Percentiles rank a stretch among this genome's conserved stretches.
phyloP scores from a whole-genome alignment of 1,140 invertebrate genomes.

The Calliphora vicina region DNA sequence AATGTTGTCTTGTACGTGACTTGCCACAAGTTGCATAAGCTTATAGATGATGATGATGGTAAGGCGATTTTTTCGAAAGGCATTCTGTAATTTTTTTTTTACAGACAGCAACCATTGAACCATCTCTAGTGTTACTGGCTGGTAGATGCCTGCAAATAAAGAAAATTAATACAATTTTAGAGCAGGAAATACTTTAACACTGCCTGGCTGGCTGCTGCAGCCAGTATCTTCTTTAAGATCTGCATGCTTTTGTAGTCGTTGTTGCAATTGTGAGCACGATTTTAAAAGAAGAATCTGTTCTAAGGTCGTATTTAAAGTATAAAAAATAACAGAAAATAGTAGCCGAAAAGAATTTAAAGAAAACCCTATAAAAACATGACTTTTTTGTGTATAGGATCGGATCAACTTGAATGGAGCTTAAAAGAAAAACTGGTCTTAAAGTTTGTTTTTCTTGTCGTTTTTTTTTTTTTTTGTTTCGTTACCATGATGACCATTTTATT shows the following conservation, averaged over 20 bases:
- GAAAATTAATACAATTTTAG: neutral
- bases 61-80: conserved; percentile 3
- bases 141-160: neutral
- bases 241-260: neutral
- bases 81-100: neutral
- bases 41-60: neutral
- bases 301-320: neutral
- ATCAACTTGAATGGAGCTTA: neutral
- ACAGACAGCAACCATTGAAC: neutral
- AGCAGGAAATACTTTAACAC: neutral
- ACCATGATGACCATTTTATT: neutral
- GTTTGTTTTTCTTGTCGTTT: neutral
- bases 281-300: neutral
- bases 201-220: too few species aligned
- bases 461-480: neutral
- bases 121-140: neutral
- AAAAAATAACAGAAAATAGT: neutral
- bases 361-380: neutral
- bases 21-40: conserved; percentile 29
- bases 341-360: neutral
- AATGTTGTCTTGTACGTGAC: conserved; percentile 30
- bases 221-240: neutral
- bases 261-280: neutral
- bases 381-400: neutral
- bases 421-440: conserved; percentile 28